Evolutionary conservation across 2,113 vertebrate species (phyloP).

Genomic region (Ageneiosus marmoratus): DNA sequence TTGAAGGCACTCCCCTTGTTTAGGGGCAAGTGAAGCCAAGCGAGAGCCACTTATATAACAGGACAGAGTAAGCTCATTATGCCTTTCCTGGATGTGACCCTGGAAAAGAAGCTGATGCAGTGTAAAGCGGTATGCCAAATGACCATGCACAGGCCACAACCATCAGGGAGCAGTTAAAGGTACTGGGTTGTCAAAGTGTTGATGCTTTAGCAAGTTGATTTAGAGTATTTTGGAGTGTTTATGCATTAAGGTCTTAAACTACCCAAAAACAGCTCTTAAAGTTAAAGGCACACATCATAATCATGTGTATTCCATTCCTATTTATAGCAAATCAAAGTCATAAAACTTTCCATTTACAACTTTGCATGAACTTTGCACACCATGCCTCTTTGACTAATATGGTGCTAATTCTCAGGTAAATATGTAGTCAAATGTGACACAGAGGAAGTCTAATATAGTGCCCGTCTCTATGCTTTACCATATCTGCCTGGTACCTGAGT

Average conservation of each 20-base stretch:
- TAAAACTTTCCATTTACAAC: conserved; percentile 2
- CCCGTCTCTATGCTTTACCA: conserved; percentile 24
- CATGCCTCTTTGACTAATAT: background rate
- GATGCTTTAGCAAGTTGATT: conserved; percentile 13
- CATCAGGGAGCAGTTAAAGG: conserved; percentile 6
- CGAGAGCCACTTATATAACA: conserved; percentile 24
- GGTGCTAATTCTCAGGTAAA: conserved; percentile 16
- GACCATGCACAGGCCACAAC: conserved; percentile 2
- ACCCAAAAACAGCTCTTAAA: background rate
- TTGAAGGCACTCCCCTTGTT: conserved; percentile 34
- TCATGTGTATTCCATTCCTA: background rate
- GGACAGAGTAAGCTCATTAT: conserved; percentile 41
- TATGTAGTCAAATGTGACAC: conserved; percentile 5
- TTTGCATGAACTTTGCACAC: background rate
- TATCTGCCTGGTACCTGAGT: conserved; percentile 62
- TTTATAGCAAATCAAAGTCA: background rate
- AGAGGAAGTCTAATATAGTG: conserved; percentile 1
- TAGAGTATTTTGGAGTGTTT: background rate
- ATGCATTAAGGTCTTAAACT: too few species aligned
- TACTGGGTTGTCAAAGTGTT: background rate
- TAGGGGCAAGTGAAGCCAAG: conserved; percentile 34
- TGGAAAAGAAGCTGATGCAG: conserved; percentile 30
- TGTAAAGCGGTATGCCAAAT: conserved; percentile 38
- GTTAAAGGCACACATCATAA: background rate
- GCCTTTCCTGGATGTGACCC: conserved; percentile 41